Conservation (phyloP, 2,888 invertebrate species). For the Andrena praecox region DNA sequence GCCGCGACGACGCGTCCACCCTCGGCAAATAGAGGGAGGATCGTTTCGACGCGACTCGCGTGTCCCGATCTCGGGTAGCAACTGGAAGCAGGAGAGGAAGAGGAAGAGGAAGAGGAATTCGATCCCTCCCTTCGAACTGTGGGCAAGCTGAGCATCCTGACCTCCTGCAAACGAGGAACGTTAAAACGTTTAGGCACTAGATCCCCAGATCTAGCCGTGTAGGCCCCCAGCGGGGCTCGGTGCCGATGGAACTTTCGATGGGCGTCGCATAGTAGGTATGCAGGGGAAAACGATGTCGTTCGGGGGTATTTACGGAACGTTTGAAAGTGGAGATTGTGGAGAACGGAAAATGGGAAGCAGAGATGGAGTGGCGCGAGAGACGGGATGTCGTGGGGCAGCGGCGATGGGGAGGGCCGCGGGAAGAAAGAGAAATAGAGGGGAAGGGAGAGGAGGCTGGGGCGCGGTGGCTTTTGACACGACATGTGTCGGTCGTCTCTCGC, state of each 20-base stretch:
- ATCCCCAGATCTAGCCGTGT: no score
- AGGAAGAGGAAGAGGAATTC: no score
- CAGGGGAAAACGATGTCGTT: conserved; percentile 39
- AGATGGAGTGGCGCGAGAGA: conserved; percentile 70
- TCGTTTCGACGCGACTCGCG: no score
- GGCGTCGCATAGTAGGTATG: conserved; percentile 3
- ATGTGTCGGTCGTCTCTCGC: conserved; percentile 83
- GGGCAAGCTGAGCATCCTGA: no score
- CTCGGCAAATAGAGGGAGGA: conserved; percentile 1
- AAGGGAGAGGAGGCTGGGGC: conserved; percentile 33
- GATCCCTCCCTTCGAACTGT: no score
- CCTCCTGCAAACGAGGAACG: no score
- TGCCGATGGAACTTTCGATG: not conserved
- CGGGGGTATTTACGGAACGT: conserved; percentile 69
- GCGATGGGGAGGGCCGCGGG: conserved; percentile 51
- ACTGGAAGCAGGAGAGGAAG: no score
- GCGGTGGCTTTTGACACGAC: conserved; percentile 81
- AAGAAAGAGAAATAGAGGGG: conserved; percentile 36
- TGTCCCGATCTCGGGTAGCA: no score
- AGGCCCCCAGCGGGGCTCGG: not conserved
- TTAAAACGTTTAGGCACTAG: no score
- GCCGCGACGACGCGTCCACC: conserved; percentile 39
- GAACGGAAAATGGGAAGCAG: conserved; percentile 69
- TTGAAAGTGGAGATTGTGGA: conserved; percentile 72
- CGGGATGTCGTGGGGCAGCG: conserved; percentile 62